Evolutionary conservation across 2,113 vertebrate species (phyloP), one percentile per base, ranked within the genome.

Genomic region (Amphiprion ocellaris): DNA sequence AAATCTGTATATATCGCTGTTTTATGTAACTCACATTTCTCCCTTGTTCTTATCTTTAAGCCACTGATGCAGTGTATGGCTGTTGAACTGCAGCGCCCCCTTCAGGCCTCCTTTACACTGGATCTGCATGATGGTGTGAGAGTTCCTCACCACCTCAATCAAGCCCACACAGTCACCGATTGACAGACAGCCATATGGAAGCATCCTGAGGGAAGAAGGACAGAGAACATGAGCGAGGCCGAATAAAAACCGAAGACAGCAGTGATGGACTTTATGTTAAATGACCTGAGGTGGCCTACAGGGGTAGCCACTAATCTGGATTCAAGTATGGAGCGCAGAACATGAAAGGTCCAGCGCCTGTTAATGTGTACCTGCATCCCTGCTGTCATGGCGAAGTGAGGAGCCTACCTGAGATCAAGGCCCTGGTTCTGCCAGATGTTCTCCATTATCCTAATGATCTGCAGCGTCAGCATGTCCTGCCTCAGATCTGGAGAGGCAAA

Each of bases 381-480:
- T 23, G 68, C 87, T 87, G 87, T 90, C 87, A 81, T 17, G 60
- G 66, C 33, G 67, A 79, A 77, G 66, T 26, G 56, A 68, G 50
- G 71, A 55, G 67, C 91, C 84, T 96, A 98, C 98, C 98, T 96
- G 92, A 99, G 97, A 95, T 99, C 98, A 92, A 99, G 96, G 72
- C 98, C 98, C 87, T 99, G 98, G 93, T 98, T 99, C 94, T 99
- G 98, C 98, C 98, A 99, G 94, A 99, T 99, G 93, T 99, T 99
- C 94, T 99, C 98, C 98, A 99, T 99, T 92, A 99, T 99, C 89
- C 97, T 95, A 89, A 99, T 99, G 91, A 99, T 99, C 85, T 99
- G 98, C 92, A 99, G 96, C 30, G 98, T 99, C 89, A 99, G 84
- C 98, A 99, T 99, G 90, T 99, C 98, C 92, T 99, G 98, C 77